phyloP scores from a whole-genome alignment of 2,797 vertebrate genomes.

The Hydrophis major region DNA sequence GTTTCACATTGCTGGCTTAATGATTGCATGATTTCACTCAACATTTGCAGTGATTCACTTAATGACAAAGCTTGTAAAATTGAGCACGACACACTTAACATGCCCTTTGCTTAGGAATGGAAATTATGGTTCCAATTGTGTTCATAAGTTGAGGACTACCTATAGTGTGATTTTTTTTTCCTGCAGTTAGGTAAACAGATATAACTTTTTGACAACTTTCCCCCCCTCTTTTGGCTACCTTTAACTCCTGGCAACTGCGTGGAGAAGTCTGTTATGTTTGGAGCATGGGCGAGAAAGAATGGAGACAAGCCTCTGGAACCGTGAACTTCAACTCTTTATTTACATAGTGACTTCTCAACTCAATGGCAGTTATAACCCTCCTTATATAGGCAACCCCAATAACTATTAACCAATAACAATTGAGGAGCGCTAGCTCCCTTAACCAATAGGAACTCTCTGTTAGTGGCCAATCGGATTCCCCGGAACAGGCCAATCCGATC shows the following conservation, averaged over 20 bases:
- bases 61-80: not conserved
- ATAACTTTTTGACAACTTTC: not conserved
- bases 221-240: not conserved
- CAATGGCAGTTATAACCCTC: too few relatives aligned
- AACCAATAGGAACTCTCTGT: too few relatives aligned
- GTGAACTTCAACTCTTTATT: too few relatives aligned
- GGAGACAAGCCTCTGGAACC: too few relatives aligned
- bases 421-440: too few relatives aligned
- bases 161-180: not conserved
- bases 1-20: not conserved
- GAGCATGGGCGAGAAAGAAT: too few relatives aligned
- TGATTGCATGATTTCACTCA: not conserved
- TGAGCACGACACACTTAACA: not conserved
- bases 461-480: too few relatives aligned
- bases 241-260: not conserved
- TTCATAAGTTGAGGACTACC: not conserved
- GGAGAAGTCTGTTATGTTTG: not conserved
- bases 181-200: not conserved
- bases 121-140: not conserved
- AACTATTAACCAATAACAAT: too few relatives aligned
- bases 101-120: not conserved
- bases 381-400: too few relatives aligned
- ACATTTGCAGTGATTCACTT: too few relatives aligned
- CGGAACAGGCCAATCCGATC: too few relatives aligned
- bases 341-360: too few relatives aligned